Evolutionary conservation across 1,140 invertebrate genomes (phyloP).

Genomic region (Drosophila seguyi): DNA sequence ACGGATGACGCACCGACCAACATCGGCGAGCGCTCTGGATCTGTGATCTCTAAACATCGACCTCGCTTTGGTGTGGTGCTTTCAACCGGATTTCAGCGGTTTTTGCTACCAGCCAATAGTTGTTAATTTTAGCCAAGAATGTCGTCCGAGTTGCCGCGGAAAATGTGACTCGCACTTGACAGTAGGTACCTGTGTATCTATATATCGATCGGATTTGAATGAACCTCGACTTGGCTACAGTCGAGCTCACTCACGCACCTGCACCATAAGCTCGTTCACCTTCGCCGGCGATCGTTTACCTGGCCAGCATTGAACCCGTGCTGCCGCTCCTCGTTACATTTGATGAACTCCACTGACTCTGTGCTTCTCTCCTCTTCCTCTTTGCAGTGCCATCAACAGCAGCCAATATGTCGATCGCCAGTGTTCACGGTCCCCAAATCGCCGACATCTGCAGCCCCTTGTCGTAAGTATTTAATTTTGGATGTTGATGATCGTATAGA

Average conservation of each 20-base stretch:
- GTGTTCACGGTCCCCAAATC: slow-evolving; percentile 84
- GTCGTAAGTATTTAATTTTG: slow-evolving; percentile 72
- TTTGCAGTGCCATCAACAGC: slow-evolving; percentile 76
- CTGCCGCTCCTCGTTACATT: slow-evolving; percentile 14
- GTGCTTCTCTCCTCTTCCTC: slow-evolving; percentile 16
- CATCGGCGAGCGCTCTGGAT: neutral
- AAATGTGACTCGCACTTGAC: slow-evolving; percentile 37
- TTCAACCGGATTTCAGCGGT: slow-evolving; percentile 74
- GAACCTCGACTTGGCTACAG: slow-evolving; percentile 55
- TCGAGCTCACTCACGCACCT: slow-evolving; percentile 60
- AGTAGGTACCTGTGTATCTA: slow-evolving; percentile 12
- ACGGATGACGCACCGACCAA: slow-evolving; percentile 45
- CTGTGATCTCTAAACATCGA: slow-evolving; percentile 22
- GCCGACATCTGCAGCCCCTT: slow-evolving; percentile 82
- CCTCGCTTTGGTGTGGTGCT: slow-evolving; percentile 45
- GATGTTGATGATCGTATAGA: slow-evolving; percentile 11
- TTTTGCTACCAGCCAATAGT: slow-evolving; percentile 40
- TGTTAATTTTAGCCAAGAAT: slow-evolving; percentile 69
- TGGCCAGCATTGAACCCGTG: slow-evolving; percentile 43
- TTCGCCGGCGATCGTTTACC: slow-evolving; percentile 64
- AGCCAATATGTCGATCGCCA: slow-evolving; percentile 84
- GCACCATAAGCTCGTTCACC: slow-evolving; percentile 73
- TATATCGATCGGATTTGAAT: slow-evolving; percentile 51
- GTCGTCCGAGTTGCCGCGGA: slow-evolving; percentile 47
- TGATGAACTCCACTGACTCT: slow-evolving; percentile 51